Conservation (phyloP, 2,888 invertebrate species). For the Hemaris fuciformis region DNA sequence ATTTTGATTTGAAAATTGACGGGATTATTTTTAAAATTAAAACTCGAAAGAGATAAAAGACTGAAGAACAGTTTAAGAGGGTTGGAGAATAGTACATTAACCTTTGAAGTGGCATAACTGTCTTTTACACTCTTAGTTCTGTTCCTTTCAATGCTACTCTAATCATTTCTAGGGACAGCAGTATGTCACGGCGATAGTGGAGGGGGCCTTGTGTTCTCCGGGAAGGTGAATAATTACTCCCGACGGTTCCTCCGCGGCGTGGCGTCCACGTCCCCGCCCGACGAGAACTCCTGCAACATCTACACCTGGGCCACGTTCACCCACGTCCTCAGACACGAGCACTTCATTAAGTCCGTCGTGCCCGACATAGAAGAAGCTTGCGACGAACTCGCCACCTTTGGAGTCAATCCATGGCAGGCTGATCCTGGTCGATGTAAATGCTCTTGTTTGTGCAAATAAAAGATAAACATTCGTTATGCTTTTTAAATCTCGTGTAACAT, state of each 20-base stretch:
- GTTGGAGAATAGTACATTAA: too few relatives aligned
- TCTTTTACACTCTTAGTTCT: neutral
- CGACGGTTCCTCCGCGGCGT: slow-evolving; percentile 47
- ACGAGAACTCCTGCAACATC: slow-evolving; percentile 30
- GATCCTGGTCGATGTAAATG: neutral
- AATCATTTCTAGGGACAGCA: slow-evolving; percentile 23
- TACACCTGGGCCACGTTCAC: slow-evolving; percentile 38
- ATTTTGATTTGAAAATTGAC: too few relatives aligned
- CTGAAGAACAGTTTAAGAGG: too few relatives aligned
- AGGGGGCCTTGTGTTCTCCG: slow-evolving; percentile 37
- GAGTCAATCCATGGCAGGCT: neutral
- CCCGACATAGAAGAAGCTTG: neutral
- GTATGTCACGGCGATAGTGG: slow-evolving; percentile 49
- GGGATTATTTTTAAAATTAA: too few relatives aligned
- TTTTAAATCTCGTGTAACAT: too few relatives aligned
- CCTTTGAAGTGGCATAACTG: neutral
- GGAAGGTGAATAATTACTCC: neutral
- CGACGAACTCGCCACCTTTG: neutral
- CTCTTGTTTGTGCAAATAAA: neutral
- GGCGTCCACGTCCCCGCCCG: slow-evolving; percentile 39
- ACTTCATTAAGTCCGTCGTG: slow-evolving; percentile 25
- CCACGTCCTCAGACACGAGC: slow-evolving; percentile 28
- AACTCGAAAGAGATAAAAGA: too few relatives aligned
- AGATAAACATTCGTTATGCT: too few relatives aligned
- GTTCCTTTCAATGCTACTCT: neutral